A percentile compares a stretch with the other conserved stretches of the same genome.
Evolutionary conservation across 35 echinoderm and acorn worm genomes (phyloP).

Genomic region (Amphiura filiformis): DNA sequence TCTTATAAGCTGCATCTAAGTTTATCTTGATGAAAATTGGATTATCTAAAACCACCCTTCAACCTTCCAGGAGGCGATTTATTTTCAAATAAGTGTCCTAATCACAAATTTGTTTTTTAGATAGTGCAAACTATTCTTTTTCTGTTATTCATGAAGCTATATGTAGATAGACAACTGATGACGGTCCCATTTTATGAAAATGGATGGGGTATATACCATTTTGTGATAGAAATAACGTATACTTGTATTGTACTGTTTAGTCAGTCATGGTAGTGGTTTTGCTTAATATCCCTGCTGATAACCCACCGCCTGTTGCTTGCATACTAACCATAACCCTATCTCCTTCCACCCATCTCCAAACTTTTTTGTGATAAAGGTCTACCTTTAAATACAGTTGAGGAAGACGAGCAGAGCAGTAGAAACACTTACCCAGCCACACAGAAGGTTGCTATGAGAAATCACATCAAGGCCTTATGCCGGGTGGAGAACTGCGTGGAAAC

Average conservation of each 20-base stretch:
- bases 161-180: no score
- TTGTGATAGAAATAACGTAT: not conserved
- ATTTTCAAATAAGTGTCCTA: no score
- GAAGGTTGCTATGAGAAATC: conserved; percentile 78
- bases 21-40: no score
- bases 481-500: conserved; percentile 65
- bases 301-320: not conserved
- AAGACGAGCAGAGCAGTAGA: conserved; percentile 60
- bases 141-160: no score
- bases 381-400: conserved; percentile 46
- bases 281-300: no score
- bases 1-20: no score
- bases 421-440: conserved; percentile 90
- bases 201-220: not conserved
- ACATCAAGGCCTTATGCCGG: conserved; percentile 75
- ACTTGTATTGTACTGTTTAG: not conserved
- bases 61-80: no score
- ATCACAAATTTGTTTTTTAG: no score
- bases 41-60: no score
- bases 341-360: not conserved
- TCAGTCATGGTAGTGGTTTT: not conserved
- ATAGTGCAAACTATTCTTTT: no score
- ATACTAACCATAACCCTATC: not conserved
- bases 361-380: not conserved
- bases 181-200: no score